These are phyloP conservation scores for Drosophila suboccidentalis DNA, from an alignment of 2,888 invertebrate genomes.

Conservation along the genomic window DNA sequence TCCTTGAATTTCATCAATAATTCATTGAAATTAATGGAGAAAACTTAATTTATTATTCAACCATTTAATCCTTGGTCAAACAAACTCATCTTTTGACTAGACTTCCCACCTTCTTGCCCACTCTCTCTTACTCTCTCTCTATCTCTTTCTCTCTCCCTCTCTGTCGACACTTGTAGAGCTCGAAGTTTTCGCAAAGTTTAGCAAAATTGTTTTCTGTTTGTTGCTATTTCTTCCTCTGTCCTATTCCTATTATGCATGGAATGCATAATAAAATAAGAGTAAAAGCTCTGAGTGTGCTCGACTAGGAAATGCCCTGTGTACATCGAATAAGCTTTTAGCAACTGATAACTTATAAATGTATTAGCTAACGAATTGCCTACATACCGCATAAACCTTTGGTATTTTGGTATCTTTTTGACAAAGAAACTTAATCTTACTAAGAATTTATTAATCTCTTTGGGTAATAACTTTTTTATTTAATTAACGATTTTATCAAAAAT, in stretches of 20 bases:
- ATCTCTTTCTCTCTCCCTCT: background rate
- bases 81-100: background rate
- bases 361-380: no score
- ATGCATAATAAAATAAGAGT: slow-evolving; percentile 18
- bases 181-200: background rate
- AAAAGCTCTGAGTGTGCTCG: background rate
- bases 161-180: background rate
- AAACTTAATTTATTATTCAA: slow-evolving; percentile 15
- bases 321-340: background rate
- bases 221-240: slow-evolving; percentile 5
- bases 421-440: no score
- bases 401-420: no score
- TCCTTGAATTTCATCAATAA: no score
- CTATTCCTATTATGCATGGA: slow-evolving; percentile 22
- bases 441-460: no score
- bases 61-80: slow-evolving; percentile 14
- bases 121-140: no score
- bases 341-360: background rate
- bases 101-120: no score
- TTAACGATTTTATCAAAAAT: background rate
- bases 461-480: background rate
- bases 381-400: no score
- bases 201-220: slow-evolving; percentile 1
- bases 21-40: no score
- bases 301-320: background rate